Evolutionary conservation across 2,888 invertebrate species (phyloP), one percentile per base, ranked within the genome.

Genomic region (Meganola albula): DNA sequence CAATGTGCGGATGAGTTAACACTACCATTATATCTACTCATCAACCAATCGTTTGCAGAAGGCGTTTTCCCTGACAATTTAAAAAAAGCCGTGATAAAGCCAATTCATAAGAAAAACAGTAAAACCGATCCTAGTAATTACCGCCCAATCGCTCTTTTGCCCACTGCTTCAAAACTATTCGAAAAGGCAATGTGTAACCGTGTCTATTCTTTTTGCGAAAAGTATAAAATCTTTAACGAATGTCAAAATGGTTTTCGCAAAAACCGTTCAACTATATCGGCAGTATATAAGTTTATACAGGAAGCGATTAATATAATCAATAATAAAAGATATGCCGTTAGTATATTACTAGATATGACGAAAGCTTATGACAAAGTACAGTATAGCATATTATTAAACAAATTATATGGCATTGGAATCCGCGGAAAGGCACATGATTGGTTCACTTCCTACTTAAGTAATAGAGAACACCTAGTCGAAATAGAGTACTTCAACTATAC

Each of bases 1-100:
- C 11, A 31, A 3, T 31, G 31, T 11, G 31, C 31, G 2, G 31
- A 31, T 7, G 31, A 31, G 12, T 25, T 14, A 9, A 16, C 16
- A 4, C 16, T 16, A 5, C 16, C 16, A 4, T 16, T 16, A n/a
- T n/a, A n/a, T n/a, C n/a, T n/a, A n/a, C n/a, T n/a, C n/a, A n/a
- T n/a, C n/a, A n/a, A n/a, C n/a, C 16, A 5, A 16, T 16, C 16
- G 6, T 16, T 16, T 16, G 16, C 4, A 16, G 16, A 16, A 16
- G 16, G 16, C 4, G 6, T 5, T 5, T 16, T 16, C 16, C 16
- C 16, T 16, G 16, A 16, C 16, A 4, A 16, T 5, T 6, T 16
- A 16, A 16, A 16, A 6, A 6, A 16, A 16, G 4, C 16, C 4
- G 4, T 16, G 6, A 16, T 16, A 16, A 16, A 5, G 6, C 16